Conservation (phyloP, 2,888 invertebrate genomes). For the Acanthoscelides obtectus region DNA sequence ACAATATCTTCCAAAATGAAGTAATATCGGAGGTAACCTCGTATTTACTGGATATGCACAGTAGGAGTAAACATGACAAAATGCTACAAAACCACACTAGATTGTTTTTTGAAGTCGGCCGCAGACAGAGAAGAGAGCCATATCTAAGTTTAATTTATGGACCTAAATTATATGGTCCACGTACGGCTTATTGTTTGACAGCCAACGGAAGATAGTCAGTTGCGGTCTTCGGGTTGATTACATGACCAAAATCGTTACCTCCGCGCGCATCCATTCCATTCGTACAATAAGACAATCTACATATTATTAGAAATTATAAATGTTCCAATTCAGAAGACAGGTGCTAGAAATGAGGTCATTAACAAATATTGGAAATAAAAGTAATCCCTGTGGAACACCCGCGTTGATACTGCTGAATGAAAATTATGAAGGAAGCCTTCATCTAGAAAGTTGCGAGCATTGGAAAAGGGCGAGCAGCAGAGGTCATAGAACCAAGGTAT, state of each 20-base stretch:
- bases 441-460: no score
- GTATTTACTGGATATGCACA: background rate
- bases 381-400: no score
- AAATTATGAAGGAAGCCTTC: no score
- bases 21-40: background rate
- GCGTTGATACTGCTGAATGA: no score
- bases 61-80: background rate
- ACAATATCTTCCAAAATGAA: no score
- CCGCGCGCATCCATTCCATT: background rate
- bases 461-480: no score
- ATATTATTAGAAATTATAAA: no score
- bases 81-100: background rate
- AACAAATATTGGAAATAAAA: no score
- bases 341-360: no score
- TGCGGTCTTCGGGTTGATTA: slow-evolving; percentile 33
- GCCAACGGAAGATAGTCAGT: slow-evolving; percentile 24
- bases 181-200: slow-evolving; percentile 18
- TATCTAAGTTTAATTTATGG: slow-evolving; percentile 43
- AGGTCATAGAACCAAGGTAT: no score
- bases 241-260: slow-evolving; percentile 17
- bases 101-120: background rate
- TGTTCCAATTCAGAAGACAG: no score
- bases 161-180: slow-evolving; percentile 43
- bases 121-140: slow-evolving; percentile 5
- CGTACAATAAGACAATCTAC: background rate